Base-by-base conservation (phyloP, 2,888 invertebrate species). In the Schizaphis graminum region DNA sequence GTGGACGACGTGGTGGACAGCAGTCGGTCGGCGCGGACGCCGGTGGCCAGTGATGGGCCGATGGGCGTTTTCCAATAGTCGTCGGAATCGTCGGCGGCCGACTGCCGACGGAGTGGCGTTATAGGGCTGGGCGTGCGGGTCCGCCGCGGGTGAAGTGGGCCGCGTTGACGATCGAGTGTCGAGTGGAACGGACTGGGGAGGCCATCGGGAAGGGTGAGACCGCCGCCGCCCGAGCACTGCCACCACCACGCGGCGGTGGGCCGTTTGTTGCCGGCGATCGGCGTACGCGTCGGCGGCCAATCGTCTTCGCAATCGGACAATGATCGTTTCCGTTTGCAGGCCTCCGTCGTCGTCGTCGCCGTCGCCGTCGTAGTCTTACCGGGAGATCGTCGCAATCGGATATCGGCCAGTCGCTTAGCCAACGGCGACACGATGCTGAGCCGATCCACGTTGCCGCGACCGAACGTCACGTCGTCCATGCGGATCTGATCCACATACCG, bases 391-490 rank as follows among this genome's bases (percentile, higher is more conserved):
- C 94, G 91, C 47, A 95, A 90, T 57, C 95, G 94, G 41, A 95
- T 95, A 93, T 94, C 95, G 94, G 97, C 96, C 95, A 97, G 96
- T 95, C 96, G 96, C 94, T 96, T 96, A 94, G 97, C 97, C 95
- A 97, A 96, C 95, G 97, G 97, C 49, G 97, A 97, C 53, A 97
- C 96, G 94, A 95, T 95, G 92, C 95, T 95, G n/a, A 94, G 89
- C 88, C 94, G 28, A 26, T 94, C 91, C 44, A n/a, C 24, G 53
- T 67, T 10, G 7, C 53, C 49, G 28, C 92, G 91, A 41, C 92
- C 87, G 57, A 89, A 92, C 91, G 94, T 57, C 24, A 77, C n/a
- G 91, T 93, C 94, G 47, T 91, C 77, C 89, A 91, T 77, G 93
- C 77, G 86, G n/a, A 93, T 88, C 61, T 94, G 88, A 28, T 93